Base-by-base conservation (phyloP, 2,797 vertebrate species). In the Poliocrania exsul region DNA sequence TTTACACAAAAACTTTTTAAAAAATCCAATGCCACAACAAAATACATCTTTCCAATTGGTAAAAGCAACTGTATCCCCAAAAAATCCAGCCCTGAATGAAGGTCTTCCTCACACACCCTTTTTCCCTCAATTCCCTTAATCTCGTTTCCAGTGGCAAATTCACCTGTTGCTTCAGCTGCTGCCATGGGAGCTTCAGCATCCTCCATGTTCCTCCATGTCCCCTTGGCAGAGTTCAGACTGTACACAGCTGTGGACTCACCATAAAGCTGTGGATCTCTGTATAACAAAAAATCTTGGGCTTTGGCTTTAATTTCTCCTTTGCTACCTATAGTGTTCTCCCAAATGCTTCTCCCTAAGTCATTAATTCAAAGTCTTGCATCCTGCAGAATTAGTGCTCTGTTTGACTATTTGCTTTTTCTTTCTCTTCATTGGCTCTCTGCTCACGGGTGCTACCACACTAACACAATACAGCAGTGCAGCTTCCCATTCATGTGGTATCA, bases 171-270 rank as follows among this genome's bases (percentile, higher is more conserved):
- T 90, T 74, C 65, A 65, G 28, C 17, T 50, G 44, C 60, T 86
- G 65, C 46, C 53, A 58, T 1, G 4, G 69, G 38, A 90, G 20
- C 29, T 89, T 65, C 69, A 80, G 49, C 53, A 91, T 71, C 33
- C 40, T 49, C 35, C 1, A 0, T 9, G 47, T 73, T 13, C 31
- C 29, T 53, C 40, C 0, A 0, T 11, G 47, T 58, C 25, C 51
- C 37, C 49, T 73, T 73, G 49, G 19, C 1, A 4, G 18, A n/a
- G 13, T 70, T 61, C 85, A 95, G 64, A 42, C 88, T 64, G 29
- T 29, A 83, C 20, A 42, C 40, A 67, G 33, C 49, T 64, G 53
- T 5, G 4, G 17, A 65, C 56, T 62, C 0, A 0, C 81, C 81
- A 40, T 2, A 6, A 74, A 92, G 26, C n/a, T 4, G 0, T 8